Conservation (phyloP, 2,888 invertebrate genomes). For the Drosophila flavopinicola region DNA sequence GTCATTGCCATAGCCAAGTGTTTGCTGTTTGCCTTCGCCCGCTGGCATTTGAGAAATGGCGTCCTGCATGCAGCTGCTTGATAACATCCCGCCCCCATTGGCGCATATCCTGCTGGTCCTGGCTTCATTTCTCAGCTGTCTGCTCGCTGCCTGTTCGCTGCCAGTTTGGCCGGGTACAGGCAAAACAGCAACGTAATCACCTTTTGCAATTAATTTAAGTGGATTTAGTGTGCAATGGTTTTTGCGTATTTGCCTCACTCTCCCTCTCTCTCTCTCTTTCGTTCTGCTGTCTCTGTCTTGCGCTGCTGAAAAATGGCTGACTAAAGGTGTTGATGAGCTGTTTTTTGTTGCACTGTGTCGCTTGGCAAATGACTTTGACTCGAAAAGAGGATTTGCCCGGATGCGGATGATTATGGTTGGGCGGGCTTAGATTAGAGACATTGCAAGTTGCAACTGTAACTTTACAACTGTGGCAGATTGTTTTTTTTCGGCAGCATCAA, state of each 20-base stretch:
- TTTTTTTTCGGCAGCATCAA: conserved; percentile 18
- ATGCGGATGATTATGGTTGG: conserved; percentile 21
- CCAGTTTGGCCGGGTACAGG: conserved; percentile 54
- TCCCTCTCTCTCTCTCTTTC: background rate
- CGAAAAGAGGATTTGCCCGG: conserved; percentile 24
- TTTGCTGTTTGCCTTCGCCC: conserved; percentile 64
- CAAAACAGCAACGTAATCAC: conserved; percentile 82
- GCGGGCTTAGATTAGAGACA: conserved; percentile 46
- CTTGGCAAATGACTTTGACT: conserved; percentile 72
- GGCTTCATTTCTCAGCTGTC: conserved; percentile 76
- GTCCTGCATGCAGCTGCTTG: conserved; percentile 67
- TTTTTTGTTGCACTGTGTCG: conserved; percentile 50
- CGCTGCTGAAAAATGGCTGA: conserved; percentile 68
- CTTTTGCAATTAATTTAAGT: conserved; percentile 83
- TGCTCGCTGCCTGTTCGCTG: conserved; percentile 68
- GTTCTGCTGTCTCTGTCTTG: conserved; percentile 4
- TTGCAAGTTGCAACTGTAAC: too few relatives aligned
- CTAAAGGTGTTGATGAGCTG: conserved; percentile 77
- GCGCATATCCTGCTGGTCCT: conserved; percentile 26
- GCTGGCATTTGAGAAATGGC: conserved; percentile 57
- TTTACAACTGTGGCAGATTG: conserved; percentile 8
- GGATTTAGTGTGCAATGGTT: conserved; percentile 79
- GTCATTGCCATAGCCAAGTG: conserved; percentile 53
- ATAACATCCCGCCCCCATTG: conserved; percentile 47
- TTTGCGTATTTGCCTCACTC: conserved; percentile 67